A percentile compares a stretch with the other conserved stretches of the same genome.
These are phyloP conservation scores for Merluccius polli DNA, from an alignment of 2,797 vertebrate genomes.

Conservation along the genomic window DNA sequence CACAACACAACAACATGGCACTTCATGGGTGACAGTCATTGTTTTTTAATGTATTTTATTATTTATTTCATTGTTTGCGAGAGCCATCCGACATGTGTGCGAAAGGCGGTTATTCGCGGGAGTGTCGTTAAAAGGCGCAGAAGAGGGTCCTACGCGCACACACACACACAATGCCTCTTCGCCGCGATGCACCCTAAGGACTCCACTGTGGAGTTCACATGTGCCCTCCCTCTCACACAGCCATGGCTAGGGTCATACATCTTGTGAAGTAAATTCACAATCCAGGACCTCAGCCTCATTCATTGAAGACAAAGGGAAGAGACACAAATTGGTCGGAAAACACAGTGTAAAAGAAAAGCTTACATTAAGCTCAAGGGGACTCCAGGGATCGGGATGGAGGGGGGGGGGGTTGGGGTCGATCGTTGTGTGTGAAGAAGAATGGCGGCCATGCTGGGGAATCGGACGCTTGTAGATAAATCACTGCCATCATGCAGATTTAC, in stretches of 20 bases:
- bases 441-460: constrained; percentile 67
- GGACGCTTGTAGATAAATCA: constrained; percentile 86
- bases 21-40: background rate
- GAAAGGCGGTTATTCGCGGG: background rate
- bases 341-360: constrained; percentile 80
- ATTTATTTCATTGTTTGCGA: background rate
- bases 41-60: background rate
- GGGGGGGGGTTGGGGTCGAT: constrained; percentile 56
- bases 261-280: constrained; percentile 71
- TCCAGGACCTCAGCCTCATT: constrained; percentile 68
- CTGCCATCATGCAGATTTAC: constrained; percentile 90
- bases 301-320: constrained; percentile 70
- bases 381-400: constrained; percentile 70
- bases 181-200: background rate
- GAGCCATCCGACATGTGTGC: background rate
- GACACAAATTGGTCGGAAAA: constrained; percentile 81
- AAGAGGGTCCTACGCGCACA: background rate
- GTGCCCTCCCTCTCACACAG: constrained; percentile 29
- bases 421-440: constrained; percentile 79
- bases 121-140: background rate
- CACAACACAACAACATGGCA: background rate
- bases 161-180: background rate
- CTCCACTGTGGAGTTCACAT: background rate
- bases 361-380: constrained; percentile 85
- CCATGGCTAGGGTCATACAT: constrained; percentile 68